These are phyloP conservation scores for Philaenus spumarius DNA, from an alignment of 1,140 invertebrate genomes.

Conservation along the genomic window DNA sequence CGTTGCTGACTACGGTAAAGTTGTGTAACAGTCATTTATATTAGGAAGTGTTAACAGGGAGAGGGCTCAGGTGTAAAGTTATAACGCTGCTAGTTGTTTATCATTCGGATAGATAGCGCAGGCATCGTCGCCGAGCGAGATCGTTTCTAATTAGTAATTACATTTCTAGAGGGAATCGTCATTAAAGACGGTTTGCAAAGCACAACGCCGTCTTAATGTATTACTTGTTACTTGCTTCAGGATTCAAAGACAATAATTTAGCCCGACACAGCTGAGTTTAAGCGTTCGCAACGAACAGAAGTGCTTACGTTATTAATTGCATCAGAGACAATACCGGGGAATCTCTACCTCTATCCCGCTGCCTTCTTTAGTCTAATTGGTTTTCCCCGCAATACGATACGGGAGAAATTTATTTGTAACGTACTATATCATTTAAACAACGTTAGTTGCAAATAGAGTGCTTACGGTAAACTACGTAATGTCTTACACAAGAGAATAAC, in stretches of 20 bases:
- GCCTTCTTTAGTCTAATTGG: no score
- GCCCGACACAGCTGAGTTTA: no score
- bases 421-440: no score
- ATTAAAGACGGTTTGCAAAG: slow-evolving; percentile 12
- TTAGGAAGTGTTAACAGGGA: slow-evolving; percentile 1
- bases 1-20: no score
- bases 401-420: no score
- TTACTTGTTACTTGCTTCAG: no score
- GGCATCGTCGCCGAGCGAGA: neutral
- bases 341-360: neutral
- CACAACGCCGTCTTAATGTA: neutral
- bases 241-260: slow-evolving; percentile 17
- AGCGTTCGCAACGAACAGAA: neutral
- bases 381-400: no score
- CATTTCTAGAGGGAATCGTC: slow-evolving; percentile 11
- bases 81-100: slow-evolving; percentile 5
- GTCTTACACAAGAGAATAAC: no score
- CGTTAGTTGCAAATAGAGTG: no score
- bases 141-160: slow-evolving; percentile 15
- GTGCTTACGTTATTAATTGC: slow-evolving; percentile 10
- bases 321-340: slow-evolving; percentile 3
- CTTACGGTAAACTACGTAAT: no score
- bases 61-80: slow-evolving; percentile 9
- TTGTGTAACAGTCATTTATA: slow-evolving; percentile 1
- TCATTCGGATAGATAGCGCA: neutral